Base-by-base conservation (phyloP, 2,888 invertebrate genomes). In the Lypha dubia region DNA sequence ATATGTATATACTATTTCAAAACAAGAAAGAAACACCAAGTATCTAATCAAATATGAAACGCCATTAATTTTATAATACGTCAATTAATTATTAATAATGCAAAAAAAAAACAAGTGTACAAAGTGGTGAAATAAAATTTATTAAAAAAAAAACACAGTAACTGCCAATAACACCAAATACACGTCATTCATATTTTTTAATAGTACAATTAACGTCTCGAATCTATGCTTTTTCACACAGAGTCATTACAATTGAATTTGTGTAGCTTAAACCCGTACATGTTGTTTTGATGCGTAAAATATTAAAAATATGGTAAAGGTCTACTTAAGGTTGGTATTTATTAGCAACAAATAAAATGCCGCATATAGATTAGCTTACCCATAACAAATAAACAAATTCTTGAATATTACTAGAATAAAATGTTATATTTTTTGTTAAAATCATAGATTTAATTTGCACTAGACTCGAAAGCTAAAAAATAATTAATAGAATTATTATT, bases 141-240 rank as follows among this genome's bases (percentile, higher is more conserved):
- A 4, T 35, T 35, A 7, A 35, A 49, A 60, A 1, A 62, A 77
- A 51, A 28, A 62, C 41, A 70, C 68, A 35, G 3, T 22, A 63
- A 74, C 58, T 60, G 51, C 60, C 79, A 81, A 68, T 75, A 81
- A 68, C 41, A 74, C 9, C 41, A 49, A 68, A 53, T 62, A 68
- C 81, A 81, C 75, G 81, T 75, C 75, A 81, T 76, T 41, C 28
- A 65, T 60, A 75, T 70, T 81, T 81, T 32, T 38, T 75, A 0
- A n/a, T 46, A 38, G 7, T 53, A 60, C 32, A 70, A 62, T 24
- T 46, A 60, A 28, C 38, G 5, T 32, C 32, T 17, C 35, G 38
- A 20, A 44, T 68, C 41, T 24, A 7, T 17, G 38, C n/a, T 24
- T 13, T 4, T 28, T 28, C 5, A 24, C 15, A 68, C 20, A 13